These are phyloP conservation scores for Aporophyla nigra DNA, from an alignment of 2,888 invertebrate species.

Conservation along the genomic window DNA sequence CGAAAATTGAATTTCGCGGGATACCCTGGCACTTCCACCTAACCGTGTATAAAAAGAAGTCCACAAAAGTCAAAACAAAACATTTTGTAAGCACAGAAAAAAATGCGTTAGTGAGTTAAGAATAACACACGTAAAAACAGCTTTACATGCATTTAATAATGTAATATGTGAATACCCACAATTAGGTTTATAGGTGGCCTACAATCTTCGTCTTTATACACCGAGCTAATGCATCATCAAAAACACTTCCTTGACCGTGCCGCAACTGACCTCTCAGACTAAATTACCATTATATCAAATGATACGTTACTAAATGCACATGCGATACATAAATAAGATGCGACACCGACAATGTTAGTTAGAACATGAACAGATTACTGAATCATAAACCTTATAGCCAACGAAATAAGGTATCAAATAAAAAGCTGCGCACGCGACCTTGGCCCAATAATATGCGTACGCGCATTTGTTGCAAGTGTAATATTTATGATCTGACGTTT, in stretches of 20 bases:
- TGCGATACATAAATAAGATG: conserved; percentile 66
- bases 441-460: conserved; percentile 83
- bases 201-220: conserved; percentile 48
- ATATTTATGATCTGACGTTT: conserved; percentile 74
- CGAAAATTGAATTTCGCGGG: too few relatives aligned
- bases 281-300: conserved; percentile 65
- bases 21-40: too few relatives aligned
- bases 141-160: conserved; percentile 2
- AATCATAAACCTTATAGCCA: conserved; percentile 59
- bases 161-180: conserved; percentile 39
- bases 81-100: neutral
- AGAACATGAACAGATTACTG: conserved; percentile 28
- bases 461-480: conserved; percentile 78
- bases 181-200: conserved; percentile 65
- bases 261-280: conserved; percentile 66
- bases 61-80: neutral
- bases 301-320: conserved; percentile 65
- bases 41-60: neutral
- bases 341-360: conserved; percentile 63
- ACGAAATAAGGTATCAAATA: conserved; percentile 58
- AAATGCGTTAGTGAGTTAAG: neutral
- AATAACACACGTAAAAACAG: conserved; percentile 48
- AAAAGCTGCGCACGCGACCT: conserved; percentile 71
- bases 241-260: conserved; percentile 74
- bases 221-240: conserved; percentile 56